These are phyloP conservation scores for Pelmatolapia mariae DNA, from an alignment of 2,113 vertebrate species.

Conservation along the genomic window DNA sequence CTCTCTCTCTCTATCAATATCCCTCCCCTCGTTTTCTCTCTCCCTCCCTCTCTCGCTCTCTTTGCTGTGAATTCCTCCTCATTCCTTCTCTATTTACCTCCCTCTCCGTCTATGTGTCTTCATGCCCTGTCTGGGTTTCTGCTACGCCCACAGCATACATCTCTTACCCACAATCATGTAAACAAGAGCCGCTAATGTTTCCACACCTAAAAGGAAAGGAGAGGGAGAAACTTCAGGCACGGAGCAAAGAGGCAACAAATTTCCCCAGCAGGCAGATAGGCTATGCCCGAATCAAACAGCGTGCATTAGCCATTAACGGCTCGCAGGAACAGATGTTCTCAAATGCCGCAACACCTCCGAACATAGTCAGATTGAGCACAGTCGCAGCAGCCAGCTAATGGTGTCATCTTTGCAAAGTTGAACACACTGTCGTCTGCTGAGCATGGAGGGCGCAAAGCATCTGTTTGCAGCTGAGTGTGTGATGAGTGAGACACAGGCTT, in stretches of 20 bases:
- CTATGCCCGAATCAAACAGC: background rate
- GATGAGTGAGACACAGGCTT: constrained; percentile 1
- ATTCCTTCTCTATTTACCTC: constrained; percentile 42
- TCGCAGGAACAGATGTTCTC: constrained; percentile 4
- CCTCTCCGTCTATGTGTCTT: constrained; percentile 47
- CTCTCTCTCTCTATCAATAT: constrained; percentile 49
- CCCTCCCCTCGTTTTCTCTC: background rate
- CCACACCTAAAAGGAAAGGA: constrained; percentile 10
- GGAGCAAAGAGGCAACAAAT: background rate
- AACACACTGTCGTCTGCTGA: constrained; percentile 5
- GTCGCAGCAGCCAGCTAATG: constrained; percentile 5
- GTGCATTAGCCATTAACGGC: background rate
- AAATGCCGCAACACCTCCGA: background rate
- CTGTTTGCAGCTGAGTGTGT: constrained; percentile 1
- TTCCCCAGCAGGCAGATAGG: background rate
- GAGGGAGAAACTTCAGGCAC: background rate
- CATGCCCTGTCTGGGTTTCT: constrained; percentile 52
- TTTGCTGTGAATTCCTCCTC: constrained; percentile 50
- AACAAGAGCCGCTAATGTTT: constrained; percentile 33
- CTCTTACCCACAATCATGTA: constrained; percentile 46
- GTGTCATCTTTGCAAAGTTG: constrained; percentile 35
- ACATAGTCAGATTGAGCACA: background rate
- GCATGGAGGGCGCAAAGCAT: background rate
- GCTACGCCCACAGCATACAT: constrained; percentile 61
- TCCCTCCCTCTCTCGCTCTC: background rate